Evolutionary conservation across 2,113 vertebrate species (phyloP).

Genomic region (Syngnathus typhle): DNA sequence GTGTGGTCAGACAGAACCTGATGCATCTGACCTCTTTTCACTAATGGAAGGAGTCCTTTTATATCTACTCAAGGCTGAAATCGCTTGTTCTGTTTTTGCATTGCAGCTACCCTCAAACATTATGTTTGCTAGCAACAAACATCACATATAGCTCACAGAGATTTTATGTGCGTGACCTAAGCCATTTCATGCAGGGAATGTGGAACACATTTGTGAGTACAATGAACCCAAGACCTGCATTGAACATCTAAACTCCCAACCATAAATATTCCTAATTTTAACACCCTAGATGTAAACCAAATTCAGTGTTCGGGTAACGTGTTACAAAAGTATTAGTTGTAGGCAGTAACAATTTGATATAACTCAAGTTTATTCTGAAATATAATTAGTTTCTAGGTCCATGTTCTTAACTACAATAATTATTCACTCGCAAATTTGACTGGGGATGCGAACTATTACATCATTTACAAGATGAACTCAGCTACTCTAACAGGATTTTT

Average conservation of each 20-base stretch:
- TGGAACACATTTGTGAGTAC: conserved; percentile 21
- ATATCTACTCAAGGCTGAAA: conserved; percentile 66
- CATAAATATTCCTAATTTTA: not conserved
- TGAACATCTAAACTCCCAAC: not conserved
- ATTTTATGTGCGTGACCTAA: conserved; percentile 41
- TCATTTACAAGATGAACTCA: no score
- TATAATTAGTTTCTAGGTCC: no score
- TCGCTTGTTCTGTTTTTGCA: conserved; percentile 58
- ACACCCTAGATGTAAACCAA: not conserved
- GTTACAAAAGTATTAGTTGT: no score
- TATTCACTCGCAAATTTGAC: no score
- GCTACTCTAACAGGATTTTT: no score
- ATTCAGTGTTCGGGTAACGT: not conserved
- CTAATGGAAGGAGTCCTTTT: conserved; percentile 69
- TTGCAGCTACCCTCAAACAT: conserved; percentile 44
- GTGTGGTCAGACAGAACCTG: conserved; percentile 42
- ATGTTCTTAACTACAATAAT: no score
- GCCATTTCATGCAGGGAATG: conserved; percentile 42
- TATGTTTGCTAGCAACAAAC: conserved; percentile 26
- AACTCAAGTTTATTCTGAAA: no score
- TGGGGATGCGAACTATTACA: no score
- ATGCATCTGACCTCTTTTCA: conserved; percentile 66
- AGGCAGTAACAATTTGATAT: no score
- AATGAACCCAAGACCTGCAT: not conserved
- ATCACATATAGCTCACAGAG: conserved; percentile 43